phyloP scores from a whole-genome alignment of 2,888 invertebrate genomes.

The Nephrocerus scutellatus region DNA sequence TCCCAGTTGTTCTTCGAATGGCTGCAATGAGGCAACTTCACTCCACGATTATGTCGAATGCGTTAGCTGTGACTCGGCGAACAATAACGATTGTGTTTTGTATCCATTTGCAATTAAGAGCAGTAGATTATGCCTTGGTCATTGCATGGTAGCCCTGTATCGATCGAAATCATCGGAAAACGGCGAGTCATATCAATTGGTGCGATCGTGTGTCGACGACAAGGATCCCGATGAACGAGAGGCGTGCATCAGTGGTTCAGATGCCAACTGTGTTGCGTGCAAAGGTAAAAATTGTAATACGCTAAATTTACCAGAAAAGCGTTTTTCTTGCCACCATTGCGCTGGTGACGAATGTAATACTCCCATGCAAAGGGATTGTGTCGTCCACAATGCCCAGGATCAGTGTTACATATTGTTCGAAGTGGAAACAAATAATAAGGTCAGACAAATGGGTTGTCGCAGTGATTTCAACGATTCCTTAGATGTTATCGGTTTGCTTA shows the following conservation, averaged over 20 bases:
- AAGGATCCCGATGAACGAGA: slow-evolving; percentile 17
- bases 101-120: slow-evolving; percentile 10
- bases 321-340: slow-evolving; percentile 19
- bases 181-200: slow-evolving; percentile 18
- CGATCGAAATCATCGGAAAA: background rate
- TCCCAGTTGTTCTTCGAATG: slow-evolving; percentile 21
- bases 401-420: slow-evolving; percentile 26
- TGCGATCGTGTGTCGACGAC: slow-evolving; percentile 25
- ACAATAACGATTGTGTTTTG: slow-evolving; percentile 18
- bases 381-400: slow-evolving; percentile 9
- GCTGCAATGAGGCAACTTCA: slow-evolving; percentile 20
- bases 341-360: slow-evolving; percentile 20
- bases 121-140: slow-evolving; percentile 17
- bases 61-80: slow-evolving; percentile 19
- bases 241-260: slow-evolving; percentile 12
- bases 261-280: slow-evolving; percentile 17
- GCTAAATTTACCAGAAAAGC: slow-evolving; percentile 10
- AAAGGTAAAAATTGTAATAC: slow-evolving; percentile 19
- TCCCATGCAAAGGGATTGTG: slow-evolving; percentile 13
- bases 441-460: slow-evolving; percentile 25
- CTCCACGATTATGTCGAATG: slow-evolving; percentile 20
- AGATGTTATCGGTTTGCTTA: slow-evolving; percentile 14
- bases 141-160: slow-evolving; percentile 23
- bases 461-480: slow-evolving; percentile 17
- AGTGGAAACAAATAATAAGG: slow-evolving; percentile 4